Percentiles rank a stretch among this genome's conserved stretches.
Conservation (phyloP, 2,888 invertebrate genomes). For the Erebia ligea region DNA sequence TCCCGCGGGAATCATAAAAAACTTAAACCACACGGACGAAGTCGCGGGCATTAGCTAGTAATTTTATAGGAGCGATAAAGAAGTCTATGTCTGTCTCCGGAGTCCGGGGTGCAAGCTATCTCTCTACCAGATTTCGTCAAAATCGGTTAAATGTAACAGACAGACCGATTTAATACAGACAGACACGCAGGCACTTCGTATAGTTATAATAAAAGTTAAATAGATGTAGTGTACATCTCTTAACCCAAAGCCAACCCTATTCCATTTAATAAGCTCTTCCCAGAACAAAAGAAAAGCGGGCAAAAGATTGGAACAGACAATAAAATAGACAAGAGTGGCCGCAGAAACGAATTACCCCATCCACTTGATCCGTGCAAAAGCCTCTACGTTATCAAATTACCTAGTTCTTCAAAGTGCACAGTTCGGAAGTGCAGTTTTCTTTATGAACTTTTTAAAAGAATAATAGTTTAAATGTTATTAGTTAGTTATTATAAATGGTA, state of each 20-base stretch:
- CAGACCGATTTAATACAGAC: too few species aligned
- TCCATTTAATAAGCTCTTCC: slow-evolving; percentile 44
- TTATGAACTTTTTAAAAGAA: background rate
- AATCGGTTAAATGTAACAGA: too few species aligned
- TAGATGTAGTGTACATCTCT: background rate
- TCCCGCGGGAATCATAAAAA: too few species aligned
- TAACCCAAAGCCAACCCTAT: slow-evolving; percentile 49
- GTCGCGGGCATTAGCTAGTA: too few species aligned
- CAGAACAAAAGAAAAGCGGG: slow-evolving; percentile 38
- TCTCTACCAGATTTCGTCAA: too few species aligned
- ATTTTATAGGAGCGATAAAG: too few species aligned
- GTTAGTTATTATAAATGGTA: too few species aligned
- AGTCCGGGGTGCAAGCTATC: too few species aligned
- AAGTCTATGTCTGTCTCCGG: too few species aligned
- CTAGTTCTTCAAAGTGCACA: background rate
- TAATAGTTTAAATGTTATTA: background rate
- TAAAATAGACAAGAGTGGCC: slow-evolving; percentile 42
- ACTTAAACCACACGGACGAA: too few species aligned
- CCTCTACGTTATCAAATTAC: slow-evolving; percentile 47
- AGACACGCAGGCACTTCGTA: too few species aligned
- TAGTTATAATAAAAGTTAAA: too few species aligned
- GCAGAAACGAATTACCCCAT: slow-evolving; percentile 46
- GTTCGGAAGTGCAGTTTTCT: background rate
- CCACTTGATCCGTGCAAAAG: slow-evolving; percentile 47
- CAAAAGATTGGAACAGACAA: slow-evolving; percentile 41